phyloP scores from a whole-genome alignment of 2,888 invertebrate genomes.

The Drosophila atroscutellata region DNA sequence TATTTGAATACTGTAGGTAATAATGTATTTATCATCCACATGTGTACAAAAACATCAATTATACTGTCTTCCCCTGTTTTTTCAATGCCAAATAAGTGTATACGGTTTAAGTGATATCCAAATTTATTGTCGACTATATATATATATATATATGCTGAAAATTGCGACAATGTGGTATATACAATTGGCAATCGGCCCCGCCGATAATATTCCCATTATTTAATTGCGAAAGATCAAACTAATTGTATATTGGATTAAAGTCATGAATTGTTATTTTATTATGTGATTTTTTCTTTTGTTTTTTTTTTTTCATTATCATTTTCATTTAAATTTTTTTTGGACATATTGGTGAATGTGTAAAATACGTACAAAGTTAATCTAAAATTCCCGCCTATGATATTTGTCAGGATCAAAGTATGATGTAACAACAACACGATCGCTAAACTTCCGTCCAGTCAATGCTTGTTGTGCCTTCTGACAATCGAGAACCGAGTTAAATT shows the following conservation, averaged over 20 bases:
- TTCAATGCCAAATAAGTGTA: constrained; percentile 37
- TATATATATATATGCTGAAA: neutral
- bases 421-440: constrained; percentile 98
- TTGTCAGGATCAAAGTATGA: constrained; percentile 99
- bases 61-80: constrained; percentile 20
- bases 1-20: constrained; percentile 33
- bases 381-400: constrained; percentile 98
- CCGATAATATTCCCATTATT: neutral
- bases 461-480: constrained; percentile 99
- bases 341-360: constrained; percentile 73
- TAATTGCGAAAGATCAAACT: constrained; percentile 13
- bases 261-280: constrained; percentile 51
- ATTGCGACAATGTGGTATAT: neutral
- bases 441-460: constrained; percentile 98
- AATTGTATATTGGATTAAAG: constrained; percentile 48
- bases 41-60: constrained; percentile 18
- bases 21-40: constrained; percentile 31
- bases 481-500: constrained; percentile 97
- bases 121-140: neutral
- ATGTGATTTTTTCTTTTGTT: constrained; percentile 25
- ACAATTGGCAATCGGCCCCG: neutral
- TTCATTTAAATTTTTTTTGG: constrained; percentile 43
- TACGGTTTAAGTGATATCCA: constrained; percentile 14
- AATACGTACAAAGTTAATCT: constrained; percentile 82
- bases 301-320: constrained; percentile 19